Conservation (phyloP, 2,113 vertebrate species). For the Rostratula benghalensis region DNA sequence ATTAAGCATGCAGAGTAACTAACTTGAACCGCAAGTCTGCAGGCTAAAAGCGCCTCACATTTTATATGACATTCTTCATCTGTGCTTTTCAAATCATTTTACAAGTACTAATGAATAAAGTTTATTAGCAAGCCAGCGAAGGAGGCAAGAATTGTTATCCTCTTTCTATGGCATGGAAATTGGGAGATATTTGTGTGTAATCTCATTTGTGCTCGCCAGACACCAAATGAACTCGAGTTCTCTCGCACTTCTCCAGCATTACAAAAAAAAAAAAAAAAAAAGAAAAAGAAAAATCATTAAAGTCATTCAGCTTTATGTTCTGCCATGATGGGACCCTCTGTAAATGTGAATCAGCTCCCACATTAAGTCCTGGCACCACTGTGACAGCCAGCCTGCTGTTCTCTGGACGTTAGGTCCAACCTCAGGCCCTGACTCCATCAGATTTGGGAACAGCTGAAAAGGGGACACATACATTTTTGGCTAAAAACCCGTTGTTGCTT, state of each 20-base stretch:
- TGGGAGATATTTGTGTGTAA: slow-evolving; percentile 39
- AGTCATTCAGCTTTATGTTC: neutral
- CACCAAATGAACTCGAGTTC: neutral
- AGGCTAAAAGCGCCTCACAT: neutral
- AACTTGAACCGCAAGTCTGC: slow-evolving; percentile 13
- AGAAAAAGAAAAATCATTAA: neutral
- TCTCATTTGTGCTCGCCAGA: neutral
- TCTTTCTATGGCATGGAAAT: slow-evolving; percentile 13
- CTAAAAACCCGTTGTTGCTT: neutral
- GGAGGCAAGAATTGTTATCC: slow-evolving; percentile 15
- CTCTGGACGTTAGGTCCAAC: neutral
- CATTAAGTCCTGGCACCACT: neutral
- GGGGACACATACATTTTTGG: neutral
- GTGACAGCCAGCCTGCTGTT: neutral
- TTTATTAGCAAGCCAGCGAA: slow-evolving; percentile 28
- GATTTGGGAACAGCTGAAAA: neutral
- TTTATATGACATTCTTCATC: slow-evolving; percentile 41
- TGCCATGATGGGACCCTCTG: rapidly evolving
- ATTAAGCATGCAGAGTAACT: slow-evolving; percentile 51
- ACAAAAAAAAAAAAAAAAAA: neutral
- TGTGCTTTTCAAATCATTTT: slow-evolving; percentile 53
- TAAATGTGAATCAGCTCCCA: neutral
- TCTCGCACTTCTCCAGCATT: neutral
- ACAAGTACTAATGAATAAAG: slow-evolving; percentile 58
- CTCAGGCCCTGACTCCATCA: neutral